These are phyloP conservation scores for Erinaceus europaeus DNA, from an alignment of 2,113 vertebrate species.

Conservation along the genomic window DNA sequence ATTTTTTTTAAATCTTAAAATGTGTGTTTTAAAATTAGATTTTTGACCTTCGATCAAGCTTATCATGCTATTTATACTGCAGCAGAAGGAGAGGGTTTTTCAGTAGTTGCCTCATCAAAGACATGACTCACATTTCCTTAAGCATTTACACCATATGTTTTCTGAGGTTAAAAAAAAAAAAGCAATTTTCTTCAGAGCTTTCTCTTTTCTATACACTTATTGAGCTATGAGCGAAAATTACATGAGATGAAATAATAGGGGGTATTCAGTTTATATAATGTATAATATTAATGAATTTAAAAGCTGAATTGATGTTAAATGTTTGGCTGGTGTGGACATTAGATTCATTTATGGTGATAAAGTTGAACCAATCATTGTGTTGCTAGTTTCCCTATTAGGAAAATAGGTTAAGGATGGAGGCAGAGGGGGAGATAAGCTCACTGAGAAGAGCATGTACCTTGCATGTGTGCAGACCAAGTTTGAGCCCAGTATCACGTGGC, in stretches of 20 bases:
- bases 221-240: conserved; percentile 39
- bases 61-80: conserved; percentile 74
- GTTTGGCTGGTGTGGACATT: not conserved
- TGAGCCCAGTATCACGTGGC: no score
- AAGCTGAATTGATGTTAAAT: conserved; percentile 32
- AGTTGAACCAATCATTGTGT: conserved; percentile 31
- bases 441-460: no score
- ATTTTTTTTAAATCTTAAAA: conserved; percentile 71
- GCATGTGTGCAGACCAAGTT: no score
- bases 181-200: not conserved
- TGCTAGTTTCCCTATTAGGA: conserved; percentile 16
- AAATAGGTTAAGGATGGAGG: no score
- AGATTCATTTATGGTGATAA: conserved; percentile 32
- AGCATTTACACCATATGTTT: conserved; percentile 72
- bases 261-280: conserved; percentile 16
- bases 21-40: conserved; percentile 67
- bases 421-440: no score
- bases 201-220: conserved; percentile 44
- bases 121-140: conserved; percentile 79
- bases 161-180: conserved; percentile 59
- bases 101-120: conserved; percentile 65
- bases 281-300: conserved; percentile 45
- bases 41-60: conserved; percentile 65
- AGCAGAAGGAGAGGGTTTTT: conserved; percentile 63
- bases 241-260: conserved; percentile 58